Evolutionary conservation across 2,888 invertebrate genomes (phyloP).

Genomic region (Phortica magna): DNA sequence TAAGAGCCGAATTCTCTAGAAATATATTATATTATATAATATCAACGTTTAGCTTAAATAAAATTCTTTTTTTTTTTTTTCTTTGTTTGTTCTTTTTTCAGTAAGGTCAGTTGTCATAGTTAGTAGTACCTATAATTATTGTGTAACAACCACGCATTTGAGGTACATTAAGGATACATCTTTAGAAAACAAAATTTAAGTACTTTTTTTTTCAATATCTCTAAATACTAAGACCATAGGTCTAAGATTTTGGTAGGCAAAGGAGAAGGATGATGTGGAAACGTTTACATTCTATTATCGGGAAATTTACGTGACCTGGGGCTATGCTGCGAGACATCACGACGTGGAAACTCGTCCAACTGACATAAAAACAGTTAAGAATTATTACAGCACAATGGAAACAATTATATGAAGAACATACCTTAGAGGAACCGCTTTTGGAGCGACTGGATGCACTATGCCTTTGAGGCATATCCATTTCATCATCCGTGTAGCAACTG

Average conservation of each 20-base stretch:
- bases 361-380: conserved; percentile 43
- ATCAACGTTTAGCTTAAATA: not conserved
- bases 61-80: too few species aligned
- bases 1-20: not conserved
- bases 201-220: not conserved
- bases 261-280: not conserved
- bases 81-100: too few species aligned
- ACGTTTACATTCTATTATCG: conserved; percentile 65
- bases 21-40: not conserved
- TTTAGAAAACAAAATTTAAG: conserved; percentile 9
- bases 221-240: not conserved
- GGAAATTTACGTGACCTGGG: conserved; percentile 72
- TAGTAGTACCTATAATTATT: conserved; percentile 39
- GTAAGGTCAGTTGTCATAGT: conserved; percentile 15
- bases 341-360: conserved; percentile 75
- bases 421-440: conserved; percentile 58
- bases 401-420: conserved; percentile 44
- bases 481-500: conserved; percentile 77
- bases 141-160: conserved; percentile 67
- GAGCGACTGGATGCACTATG: conserved; percentile 53
- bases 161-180: conserved; percentile 67
- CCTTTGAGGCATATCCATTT: conserved; percentile 63
- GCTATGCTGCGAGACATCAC: conserved; percentile 68
- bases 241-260: not conserved
- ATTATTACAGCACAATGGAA: not conserved